phyloP scores from a whole-genome alignment of 2,797 vertebrate species.

The Typhlichthys eigenmanni region DNA sequence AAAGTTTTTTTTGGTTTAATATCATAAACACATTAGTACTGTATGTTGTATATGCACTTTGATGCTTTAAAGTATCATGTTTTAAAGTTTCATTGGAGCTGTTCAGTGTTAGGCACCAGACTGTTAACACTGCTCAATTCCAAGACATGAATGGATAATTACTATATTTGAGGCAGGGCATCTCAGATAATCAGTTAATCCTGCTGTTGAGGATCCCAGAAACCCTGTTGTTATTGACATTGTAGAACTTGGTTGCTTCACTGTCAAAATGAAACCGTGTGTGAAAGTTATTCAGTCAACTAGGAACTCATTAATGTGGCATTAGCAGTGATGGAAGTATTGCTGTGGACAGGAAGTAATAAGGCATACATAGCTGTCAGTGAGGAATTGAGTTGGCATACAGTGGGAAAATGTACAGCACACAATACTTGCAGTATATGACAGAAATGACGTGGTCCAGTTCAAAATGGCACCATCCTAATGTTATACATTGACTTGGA shows the following conservation, averaged over 20 bases:
- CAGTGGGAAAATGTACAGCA: neutral
- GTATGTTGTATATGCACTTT: neutral
- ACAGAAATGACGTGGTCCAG: neutral
- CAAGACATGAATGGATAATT: conserved; percentile 1
- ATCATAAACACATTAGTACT: neutral
- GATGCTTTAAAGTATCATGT: neutral
- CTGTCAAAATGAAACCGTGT: too few relatives aligned
- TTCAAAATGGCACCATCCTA: neutral
- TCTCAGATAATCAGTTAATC: neutral
- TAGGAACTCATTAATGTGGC: too few relatives aligned
- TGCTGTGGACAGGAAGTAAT: too few relatives aligned
- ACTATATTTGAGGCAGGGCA: conserved; percentile 10
- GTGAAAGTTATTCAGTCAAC: too few relatives aligned
- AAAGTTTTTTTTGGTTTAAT: too few relatives aligned
- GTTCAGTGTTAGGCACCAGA: neutral
- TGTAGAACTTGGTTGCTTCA: neutral
- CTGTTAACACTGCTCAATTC: neutral
- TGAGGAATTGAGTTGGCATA: too few relatives aligned
- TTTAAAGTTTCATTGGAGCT: conserved; percentile 6
- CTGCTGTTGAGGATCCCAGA: neutral
- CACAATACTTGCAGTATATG: neutral
- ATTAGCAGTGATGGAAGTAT: too few relatives aligned
- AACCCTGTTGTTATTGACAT: neutral
- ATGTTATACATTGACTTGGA: neutral
- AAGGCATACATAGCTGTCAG: too few relatives aligned